These are phyloP conservation scores for Eptatretus burgeri DNA, from an alignment of 2,113 vertebrate species.

Conservation along the genomic window DNA sequence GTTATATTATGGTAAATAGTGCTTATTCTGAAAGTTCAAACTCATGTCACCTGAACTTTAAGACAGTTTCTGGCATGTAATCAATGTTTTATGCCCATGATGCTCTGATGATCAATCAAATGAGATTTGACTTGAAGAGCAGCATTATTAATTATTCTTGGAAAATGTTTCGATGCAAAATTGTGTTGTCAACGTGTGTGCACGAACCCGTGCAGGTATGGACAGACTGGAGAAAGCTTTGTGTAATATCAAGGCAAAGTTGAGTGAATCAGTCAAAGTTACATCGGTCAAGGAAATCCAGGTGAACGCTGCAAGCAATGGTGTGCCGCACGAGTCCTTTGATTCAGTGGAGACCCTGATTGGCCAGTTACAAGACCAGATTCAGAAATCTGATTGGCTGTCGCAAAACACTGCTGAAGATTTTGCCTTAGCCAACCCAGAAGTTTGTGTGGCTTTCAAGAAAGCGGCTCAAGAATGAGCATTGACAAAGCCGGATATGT, in stretches of 20 bases:
- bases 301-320: background rate
- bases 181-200: background rate
- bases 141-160: background rate
- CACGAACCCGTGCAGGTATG: background rate
- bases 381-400: slow-evolving; percentile 30
- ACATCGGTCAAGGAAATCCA: background rate
- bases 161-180: background rate
- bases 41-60: background rate
- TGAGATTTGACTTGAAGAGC: background rate
- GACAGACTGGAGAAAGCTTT: slow-evolving; percentile 1
- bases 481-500: too few relatives aligned
- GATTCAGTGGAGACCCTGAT: slow-evolving; percentile 22
- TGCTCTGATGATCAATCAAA: background rate
- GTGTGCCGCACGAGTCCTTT: background rate
- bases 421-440: slow-evolving; percentile 33
- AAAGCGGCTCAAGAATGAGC: slow-evolving; percentile 25
- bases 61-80: background rate
- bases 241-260: background rate
- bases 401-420: slow-evolving; percentile 35
- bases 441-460: slow-evolving; percentile 35
- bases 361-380: slow-evolving; percentile 31
- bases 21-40: background rate
- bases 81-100: background rate
- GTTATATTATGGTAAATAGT: background rate
- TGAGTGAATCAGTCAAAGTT: background rate